phyloP scores from a whole-genome alignment of 2,113 vertebrate genomes.

The Mesembrinibis cayennensis region DNA sequence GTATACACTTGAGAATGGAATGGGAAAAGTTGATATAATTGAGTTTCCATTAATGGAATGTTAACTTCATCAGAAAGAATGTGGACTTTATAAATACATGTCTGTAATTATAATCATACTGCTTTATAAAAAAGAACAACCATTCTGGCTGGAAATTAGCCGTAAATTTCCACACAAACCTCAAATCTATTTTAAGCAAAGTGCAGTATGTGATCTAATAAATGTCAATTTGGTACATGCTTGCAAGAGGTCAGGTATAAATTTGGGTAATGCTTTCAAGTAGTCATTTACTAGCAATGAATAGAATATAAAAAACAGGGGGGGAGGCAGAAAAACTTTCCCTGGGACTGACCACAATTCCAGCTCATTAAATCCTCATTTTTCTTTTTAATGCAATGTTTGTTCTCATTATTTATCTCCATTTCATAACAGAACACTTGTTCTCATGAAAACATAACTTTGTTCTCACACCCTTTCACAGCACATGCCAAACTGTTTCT shows the following conservation, averaged over 20 bases:
- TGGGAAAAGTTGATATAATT: not conserved
- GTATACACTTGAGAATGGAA: not conserved
- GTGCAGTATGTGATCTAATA: not conserved
- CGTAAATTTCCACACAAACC: constrained; percentile 13
- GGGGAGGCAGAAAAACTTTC: not conserved
- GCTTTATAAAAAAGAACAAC: not conserved
- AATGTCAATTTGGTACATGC: not conserved
- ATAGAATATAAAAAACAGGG: not conserved
- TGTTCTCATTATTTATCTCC: constrained; percentile 52
- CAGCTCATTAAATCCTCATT: constrained; percentile 5
- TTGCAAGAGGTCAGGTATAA: not conserved
- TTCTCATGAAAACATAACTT: constrained; percentile 54
- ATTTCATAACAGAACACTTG: constrained; percentile 48
- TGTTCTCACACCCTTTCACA: constrained; percentile 41
- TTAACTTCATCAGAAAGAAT: constrained; percentile 4
- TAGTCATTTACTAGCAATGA: not conserved
- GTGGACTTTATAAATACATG: not conserved
- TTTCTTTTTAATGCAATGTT: constrained; percentile 17
- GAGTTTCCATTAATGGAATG: constrained; percentile 12
- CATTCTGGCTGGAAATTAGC: not conserved
- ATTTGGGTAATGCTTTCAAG: not conserved
- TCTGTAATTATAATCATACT: not conserved
- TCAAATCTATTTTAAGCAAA: not conserved
- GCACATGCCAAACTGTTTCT: not conserved
- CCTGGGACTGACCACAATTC: not conserved